Conservation (phyloP, 1,140 invertebrate species). For the Drosophila littoralis region DNA sequence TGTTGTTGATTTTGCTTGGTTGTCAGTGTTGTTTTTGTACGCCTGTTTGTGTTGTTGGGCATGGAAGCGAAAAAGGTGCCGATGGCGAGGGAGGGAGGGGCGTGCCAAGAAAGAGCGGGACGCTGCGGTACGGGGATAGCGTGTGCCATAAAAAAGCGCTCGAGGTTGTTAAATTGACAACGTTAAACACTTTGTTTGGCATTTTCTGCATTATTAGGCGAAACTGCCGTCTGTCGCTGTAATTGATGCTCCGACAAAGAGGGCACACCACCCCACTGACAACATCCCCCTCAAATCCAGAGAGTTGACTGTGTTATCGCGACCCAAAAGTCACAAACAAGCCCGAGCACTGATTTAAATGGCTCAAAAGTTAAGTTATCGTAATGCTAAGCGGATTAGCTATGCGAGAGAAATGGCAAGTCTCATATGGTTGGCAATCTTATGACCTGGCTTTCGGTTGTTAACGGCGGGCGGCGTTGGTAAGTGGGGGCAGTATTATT, state of each 20-base stretch:
- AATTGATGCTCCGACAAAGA: conserved; percentile 66
- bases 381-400: conserved; percentile 78
- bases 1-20: conserved; percentile 22
- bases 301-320: conserved; percentile 22
- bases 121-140: conserved; percentile 7
- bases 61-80: conserved; percentile 1
- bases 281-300: background rate
- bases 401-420: conserved; percentile 13
- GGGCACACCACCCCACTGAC: background rate
- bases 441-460: background rate
- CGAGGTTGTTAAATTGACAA: conserved; percentile 83
- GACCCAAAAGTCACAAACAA: conserved; percentile 42
- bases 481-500: background rate
- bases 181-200: conserved; percentile 83
- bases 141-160: conserved; percentile 74
- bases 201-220: conserved; percentile 82
- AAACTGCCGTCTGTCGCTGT: conserved; percentile 72
- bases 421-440: conserved; percentile 23
- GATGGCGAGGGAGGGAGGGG: background rate
- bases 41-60: conserved; percentile 45
- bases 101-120: background rate
- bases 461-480: background rate
- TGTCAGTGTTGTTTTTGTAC: conserved; percentile 37
- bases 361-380: conserved; percentile 82
- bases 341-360: conserved; percentile 74